Evolutionary conservation across 2,888 invertebrate genomes (phyloP).

Genomic region (Steinernema carpocapsae): DNA sequence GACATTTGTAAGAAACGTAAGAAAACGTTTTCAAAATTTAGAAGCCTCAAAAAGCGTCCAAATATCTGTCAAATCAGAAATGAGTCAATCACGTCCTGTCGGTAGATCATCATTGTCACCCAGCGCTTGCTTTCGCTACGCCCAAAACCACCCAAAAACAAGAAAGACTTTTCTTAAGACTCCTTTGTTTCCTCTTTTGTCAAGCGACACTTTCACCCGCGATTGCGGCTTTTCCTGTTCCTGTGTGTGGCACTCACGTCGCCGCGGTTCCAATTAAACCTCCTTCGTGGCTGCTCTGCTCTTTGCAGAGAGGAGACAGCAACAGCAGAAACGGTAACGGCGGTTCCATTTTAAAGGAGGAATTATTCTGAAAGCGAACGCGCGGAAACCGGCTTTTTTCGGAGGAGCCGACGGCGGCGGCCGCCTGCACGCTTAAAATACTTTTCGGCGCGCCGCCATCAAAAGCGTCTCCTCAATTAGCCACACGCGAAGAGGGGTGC

Average conservation of each 20-base stretch:
- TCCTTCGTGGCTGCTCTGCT: background rate
- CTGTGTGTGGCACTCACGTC: background rate
- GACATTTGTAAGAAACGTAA: too few species aligned
- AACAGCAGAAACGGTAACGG: slow-evolving; percentile 28
- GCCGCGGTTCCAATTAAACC: slow-evolving; percentile 17
- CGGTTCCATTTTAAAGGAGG: slow-evolving; percentile 22
- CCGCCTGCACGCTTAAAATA: slow-evolving; percentile 20
- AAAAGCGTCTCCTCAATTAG: slow-evolving; percentile 32
- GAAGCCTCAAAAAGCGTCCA: too few species aligned
- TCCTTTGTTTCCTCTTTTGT: slow-evolving; percentile 23
- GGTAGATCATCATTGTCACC: slow-evolving; percentile 29
- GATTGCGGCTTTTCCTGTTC: slow-evolving; percentile 31
- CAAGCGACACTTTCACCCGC: slow-evolving; percentile 2
- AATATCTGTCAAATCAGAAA: too few species aligned
- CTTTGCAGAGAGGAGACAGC: background rate
- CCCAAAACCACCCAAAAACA: slow-evolving; percentile 16
- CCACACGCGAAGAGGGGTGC: background rate
- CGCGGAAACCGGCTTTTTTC: slow-evolving; percentile 18
- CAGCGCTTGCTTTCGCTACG: slow-evolving; percentile 14
- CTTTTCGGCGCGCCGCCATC: slow-evolving; percentile 26
- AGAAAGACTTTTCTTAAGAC: background rate
- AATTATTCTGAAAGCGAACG: slow-evolving; percentile 21
- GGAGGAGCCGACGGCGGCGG: background rate
- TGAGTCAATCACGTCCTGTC: slow-evolving; percentile 6
- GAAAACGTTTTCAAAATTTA: too few species aligned